Evolutionary conservation across 2,113 vertebrate genomes (phyloP), one percentile per base, ranked within the genome.

Genomic region (Megaptera novaeangliae): DNA sequence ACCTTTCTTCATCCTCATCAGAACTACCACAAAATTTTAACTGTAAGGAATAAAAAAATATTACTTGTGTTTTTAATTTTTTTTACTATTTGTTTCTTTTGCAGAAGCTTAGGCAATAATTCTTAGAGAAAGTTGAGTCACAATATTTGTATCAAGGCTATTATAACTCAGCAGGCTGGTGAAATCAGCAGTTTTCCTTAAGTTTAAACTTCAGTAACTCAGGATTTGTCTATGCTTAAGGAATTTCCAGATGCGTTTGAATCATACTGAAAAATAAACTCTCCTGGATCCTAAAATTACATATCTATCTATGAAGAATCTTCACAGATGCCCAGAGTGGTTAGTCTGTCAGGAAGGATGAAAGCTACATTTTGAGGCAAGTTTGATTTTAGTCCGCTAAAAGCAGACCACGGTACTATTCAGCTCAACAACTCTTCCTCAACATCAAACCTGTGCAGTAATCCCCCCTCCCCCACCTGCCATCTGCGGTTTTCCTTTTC

Each of bases 101-200:
- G 13, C 11, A 80, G 55, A 85, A 80, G 14, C 31, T 88, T 69
- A 93, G 69, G 46, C 63, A 85, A 21, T 88, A 88, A 92, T 84
- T 52, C 68, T 82, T 92, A 57, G 34, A 83, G 72, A 90, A 96
- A 68, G 44, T 7, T n/a, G 41, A 72, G 34, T 87, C 57, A 87
- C 4, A 92, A 14, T 31, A 92, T 69, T 80, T 72, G 1, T 78
- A 84, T 63, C 29, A 86, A 77, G 36, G 68, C 12, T 59, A 63
- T 86, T 55, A 63, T 34, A 81, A 90, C 85, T 82, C 25, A 88
- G 88, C 23, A 64, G 49, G 64, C 10, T 68, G 39, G 49, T 90
- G 31, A 95, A 96, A 88, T 68, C 39, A 93, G 88, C 41, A 81
- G n/a, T 72, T 96, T 95, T 64, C 81, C 25, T 36, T 17, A 72